Conservation (phyloP, 92 coral and sea anemone species). For the Parazoanthus darwini region DNA sequence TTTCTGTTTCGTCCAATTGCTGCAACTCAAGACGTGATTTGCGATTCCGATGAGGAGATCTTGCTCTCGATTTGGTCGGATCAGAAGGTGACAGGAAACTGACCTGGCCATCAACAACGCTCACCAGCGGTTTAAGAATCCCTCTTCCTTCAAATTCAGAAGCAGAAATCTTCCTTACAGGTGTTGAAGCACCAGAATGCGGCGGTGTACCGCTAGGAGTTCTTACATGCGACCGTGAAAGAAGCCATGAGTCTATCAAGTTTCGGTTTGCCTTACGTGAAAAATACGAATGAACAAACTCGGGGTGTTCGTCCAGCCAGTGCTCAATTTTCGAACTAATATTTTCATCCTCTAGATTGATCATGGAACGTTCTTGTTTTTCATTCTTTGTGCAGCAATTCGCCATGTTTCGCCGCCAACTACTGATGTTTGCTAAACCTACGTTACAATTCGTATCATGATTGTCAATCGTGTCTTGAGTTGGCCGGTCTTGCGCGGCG, state of each 20-base stretch:
- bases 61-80: slow-evolving; percentile 66
- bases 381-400: slow-evolving; percentile 89
- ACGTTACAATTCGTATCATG: slow-evolving; percentile 15
- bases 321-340: slow-evolving; percentile 80
- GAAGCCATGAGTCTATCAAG: slow-evolving; percentile 92
- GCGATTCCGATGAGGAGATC: slow-evolving; percentile 84
- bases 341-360: slow-evolving; percentile 77
- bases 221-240: slow-evolving; percentile 84
- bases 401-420: slow-evolving; percentile 68
- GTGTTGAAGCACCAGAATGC: slow-evolving; percentile 97
- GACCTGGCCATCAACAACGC: slow-evolving; percentile 97
- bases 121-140: slow-evolving; percentile 90
- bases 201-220: slow-evolving; percentile 99
- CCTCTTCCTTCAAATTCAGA: slow-evolving; percentile 99
- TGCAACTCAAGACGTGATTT: slow-evolving; percentile 96
- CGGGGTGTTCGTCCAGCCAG: slow-evolving; percentile 99
- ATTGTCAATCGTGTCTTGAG: slow-evolving; percentile 33
- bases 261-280: slow-evolving; percentile 95
- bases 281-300: slow-evolving; percentile 97
- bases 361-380: slow-evolving; percentile 70
- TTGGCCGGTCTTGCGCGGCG: slow-evolving; percentile 39
- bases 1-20: slow-evolving; percentile 95
- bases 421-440: slow-evolving; percentile 22
- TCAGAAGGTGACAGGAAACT: slow-evolving; percentile 93
- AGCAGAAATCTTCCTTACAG: slow-evolving; percentile 98